Base-by-base conservation (phyloP, 2,797 vertebrate species). In the Lagocephalus sceleratus region DNA sequence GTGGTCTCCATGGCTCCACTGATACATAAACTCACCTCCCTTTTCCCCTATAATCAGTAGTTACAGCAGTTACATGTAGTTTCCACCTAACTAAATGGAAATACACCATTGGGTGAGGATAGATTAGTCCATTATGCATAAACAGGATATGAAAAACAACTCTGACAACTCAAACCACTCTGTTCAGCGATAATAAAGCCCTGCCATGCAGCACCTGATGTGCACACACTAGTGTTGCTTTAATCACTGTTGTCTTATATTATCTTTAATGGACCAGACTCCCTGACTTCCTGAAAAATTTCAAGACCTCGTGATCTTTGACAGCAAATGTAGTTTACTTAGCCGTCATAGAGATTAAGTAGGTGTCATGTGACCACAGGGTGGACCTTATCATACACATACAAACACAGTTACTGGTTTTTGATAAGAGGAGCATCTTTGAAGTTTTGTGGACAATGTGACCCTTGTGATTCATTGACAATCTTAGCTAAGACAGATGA, bases 311-410 rank as follows among this genome's bases (percentile, higher is more conserved):
- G 12, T 16, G 39, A 16, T 16, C 44, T 23, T 8, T 14, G 20
- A 21, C 20, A 20, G 19, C 19, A 20, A 20, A 10, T 20, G 20
- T 8, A 46, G 44, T n/a, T 46, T 23, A 46, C 44, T 16, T 12
- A 23, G 65, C 60, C 41, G 53, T 40, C 54, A 61, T 47, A 48
- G 52, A 40, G 38, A 69, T 45, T 29, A 9, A 29, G 3, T 11
- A 15, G 3, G 23, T 15, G 14, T 20, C n/a, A 20, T n/a, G n/a
- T 62, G 29, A 60, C 26, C 47, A n/a, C 39, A 17, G 3, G 29
- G 20, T 17, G 23, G 26, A 23, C 7, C 10, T 40, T 40, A 17
- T 40, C 39, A 17, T 12, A 15, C 14, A 40, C 20, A 8, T 20
- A 47, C 26, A 49, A 25, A 60, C 35, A 47, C 10, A 2, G 21